Evolutionary conservation across 2,888 invertebrate species (phyloP), one percentile per base, ranked within the genome.

Genomic region (Adelphocoris suturalis): DNA sequence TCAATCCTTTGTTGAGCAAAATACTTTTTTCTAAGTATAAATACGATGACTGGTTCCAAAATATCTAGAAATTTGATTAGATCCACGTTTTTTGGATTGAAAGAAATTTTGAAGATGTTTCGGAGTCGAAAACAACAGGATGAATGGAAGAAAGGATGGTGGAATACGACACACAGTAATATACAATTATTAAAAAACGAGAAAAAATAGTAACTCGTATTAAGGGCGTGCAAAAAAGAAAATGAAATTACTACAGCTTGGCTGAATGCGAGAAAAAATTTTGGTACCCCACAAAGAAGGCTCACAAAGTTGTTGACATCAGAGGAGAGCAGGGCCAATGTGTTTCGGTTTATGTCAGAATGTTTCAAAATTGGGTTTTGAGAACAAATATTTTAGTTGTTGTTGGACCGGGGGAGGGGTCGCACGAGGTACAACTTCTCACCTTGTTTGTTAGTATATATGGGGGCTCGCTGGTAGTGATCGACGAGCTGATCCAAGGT

Each of bases 391-490:
- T 81, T 75, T 90, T 48, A 90, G 55, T 90, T 91, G 88, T 91
- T 91, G 90, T 90, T 90, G 57, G 94, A 93, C 93, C 96, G 96
- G 86, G 98, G 98, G 93, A 99, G 95, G 92, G 99, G 97, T 93
- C 98, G 97, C 93, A 99, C 97, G 92, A 99, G 96, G 95, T 98
- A 99, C 90, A 99, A 95, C 94, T 99, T 99, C 94, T 99, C 99
- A 92, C 98, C 98, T 94, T 98, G 97, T 94, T 98, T 98, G 95
- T 98, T 98, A 93, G 98, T 99, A 94, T 99, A 99, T 93, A 99
- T 99, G 92, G 99, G 99, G 92, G 99, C 98, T 93, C 98, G 96
- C 95, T 98, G 99, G 95, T 99, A 99, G 94, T 99, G 99, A 93
- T 98, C 97, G 92, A 99, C 99, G 92, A 99, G 95, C 94, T 98